Conservation (phyloP, 2,113 vertebrate species). For the Spizaetus ornatus region DNA sequence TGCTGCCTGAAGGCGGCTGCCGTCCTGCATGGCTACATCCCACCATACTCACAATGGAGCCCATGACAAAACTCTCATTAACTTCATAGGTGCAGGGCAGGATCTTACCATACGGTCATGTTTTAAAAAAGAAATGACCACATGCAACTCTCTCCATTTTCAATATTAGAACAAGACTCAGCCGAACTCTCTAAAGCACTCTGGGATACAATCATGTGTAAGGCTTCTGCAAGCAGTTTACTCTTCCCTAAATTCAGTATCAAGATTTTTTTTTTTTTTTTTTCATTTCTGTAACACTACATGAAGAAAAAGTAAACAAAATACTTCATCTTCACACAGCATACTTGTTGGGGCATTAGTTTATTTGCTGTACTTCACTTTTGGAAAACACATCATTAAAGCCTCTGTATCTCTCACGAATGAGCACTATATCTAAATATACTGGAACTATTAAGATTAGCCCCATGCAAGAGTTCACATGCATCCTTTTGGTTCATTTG, state of each 20-base stretch:
- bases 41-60: neutral
- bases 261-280: neutral
- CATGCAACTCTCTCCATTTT: neutral
- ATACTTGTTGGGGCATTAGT: neutral
- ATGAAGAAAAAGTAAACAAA: neutral
- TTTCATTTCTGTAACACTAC: neutral
- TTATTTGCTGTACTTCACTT: neutral
- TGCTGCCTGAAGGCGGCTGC: neutral
- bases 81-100: neutral
- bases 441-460: neutral
- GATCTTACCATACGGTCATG: neutral
- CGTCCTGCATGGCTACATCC: neutral
- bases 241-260: neutral
- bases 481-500: neutral
- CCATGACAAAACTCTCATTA: neutral
- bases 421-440: neutral
- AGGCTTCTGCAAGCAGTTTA: neutral
- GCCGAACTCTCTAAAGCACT: neutral
- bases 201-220: neutral
- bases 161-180: neutral
- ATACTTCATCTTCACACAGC: neutral
- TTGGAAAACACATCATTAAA: neutral
- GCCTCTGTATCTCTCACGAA: neutral
- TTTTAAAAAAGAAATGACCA: neutral
- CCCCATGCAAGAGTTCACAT: neutral